Percentiles rank a stretch among this genome's conserved stretches.
Conservation (phyloP, 1,140 invertebrate species). For the Ditylenchus dipsaci region DNA sequence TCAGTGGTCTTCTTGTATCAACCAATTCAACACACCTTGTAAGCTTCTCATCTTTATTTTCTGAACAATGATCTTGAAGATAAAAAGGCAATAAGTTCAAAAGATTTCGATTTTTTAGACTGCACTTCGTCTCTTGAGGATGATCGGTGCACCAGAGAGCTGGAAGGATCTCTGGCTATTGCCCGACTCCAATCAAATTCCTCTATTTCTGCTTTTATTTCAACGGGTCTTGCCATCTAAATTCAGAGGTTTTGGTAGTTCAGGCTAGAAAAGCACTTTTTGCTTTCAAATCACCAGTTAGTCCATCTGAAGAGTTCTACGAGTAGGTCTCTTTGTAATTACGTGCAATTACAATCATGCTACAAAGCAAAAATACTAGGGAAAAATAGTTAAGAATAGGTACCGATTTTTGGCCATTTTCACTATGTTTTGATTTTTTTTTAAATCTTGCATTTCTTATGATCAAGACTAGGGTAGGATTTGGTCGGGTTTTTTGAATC, state of each 20-base stretch:
- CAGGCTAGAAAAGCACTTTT: constrained; percentile 17
- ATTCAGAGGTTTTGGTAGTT: constrained; percentile 10
- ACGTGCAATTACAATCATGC: too few species aligned
- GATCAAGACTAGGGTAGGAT: too few species aligned
- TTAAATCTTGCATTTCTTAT: too few species aligned
- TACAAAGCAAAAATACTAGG: too few species aligned
- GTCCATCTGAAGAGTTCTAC: constrained; percentile 44
- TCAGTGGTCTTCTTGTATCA: constrained; percentile 34
- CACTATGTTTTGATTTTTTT: too few species aligned
- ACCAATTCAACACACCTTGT: constrained; percentile 39
- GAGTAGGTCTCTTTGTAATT: constrained; percentile 21
- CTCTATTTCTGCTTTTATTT: constrained; percentile 11
- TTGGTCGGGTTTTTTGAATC: too few species aligned
- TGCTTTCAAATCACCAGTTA: constrained; percentile 15
- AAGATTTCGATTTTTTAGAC: constrained; percentile 19
- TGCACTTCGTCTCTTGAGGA: constrained; percentile 39
- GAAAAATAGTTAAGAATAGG: too few species aligned
- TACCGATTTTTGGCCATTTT: too few species aligned
- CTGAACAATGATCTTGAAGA: too few species aligned
- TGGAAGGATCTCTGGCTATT: background rate
- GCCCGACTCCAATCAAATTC: background rate
- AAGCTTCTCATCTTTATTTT: background rate
- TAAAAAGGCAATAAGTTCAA: background rate
- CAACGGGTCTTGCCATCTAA: constrained; percentile 26
- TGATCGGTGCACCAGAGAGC: constrained; percentile 29